Evolutionary conservation across 2,888 invertebrate genomes (phyloP).

Genomic region (Hypercompe scribonia): DNA sequence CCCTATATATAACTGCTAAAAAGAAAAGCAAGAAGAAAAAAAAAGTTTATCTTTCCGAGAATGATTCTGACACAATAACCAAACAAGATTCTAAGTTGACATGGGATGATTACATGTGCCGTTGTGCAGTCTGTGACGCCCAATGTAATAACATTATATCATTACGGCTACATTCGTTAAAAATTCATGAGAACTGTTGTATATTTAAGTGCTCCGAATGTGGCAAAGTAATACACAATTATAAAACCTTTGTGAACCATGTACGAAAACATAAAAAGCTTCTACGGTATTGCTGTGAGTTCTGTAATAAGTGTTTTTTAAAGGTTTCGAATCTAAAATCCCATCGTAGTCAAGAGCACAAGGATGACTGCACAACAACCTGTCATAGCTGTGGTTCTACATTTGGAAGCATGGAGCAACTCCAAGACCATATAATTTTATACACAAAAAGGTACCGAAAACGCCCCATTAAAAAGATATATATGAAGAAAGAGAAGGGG

Average conservation of each 20-base stretch:
- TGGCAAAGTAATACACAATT: slow-evolving; percentile 66
- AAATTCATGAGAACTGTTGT: slow-evolving; percentile 76
- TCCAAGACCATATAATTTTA: slow-evolving; percentile 71
- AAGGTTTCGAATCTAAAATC: slow-evolving; percentile 64
- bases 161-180: slow-evolving; percentile 72
- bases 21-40: slow-evolving; percentile 63
- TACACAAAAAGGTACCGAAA: slow-evolving; percentile 65
- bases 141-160: slow-evolving; percentile 74
- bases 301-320: slow-evolving; percentile 69
- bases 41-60: slow-evolving; percentile 34
- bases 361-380: slow-evolving; percentile 52
- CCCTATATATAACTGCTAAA: slow-evolving; percentile 60
- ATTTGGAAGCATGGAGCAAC: slow-evolving; percentile 67
- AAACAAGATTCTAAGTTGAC: slow-evolving; percentile 44
- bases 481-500: no score
- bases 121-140: slow-evolving; percentile 77
- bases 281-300: slow-evolving; percentile 75
- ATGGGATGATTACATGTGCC: slow-evolving; percentile 77
- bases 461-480: slow-evolving; percentile 56
- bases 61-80: background rate
- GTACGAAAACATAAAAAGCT: slow-evolving; percentile 71
- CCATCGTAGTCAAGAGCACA: slow-evolving; percentile 64
- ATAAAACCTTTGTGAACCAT: slow-evolving; percentile 72
- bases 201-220: slow-evolving; percentile 78
- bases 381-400: slow-evolving; percentile 72